Evolutionary conservation across 2,113 vertebrate genomes (phyloP).

Genomic region (Crotophaga sulcirostris): DNA sequence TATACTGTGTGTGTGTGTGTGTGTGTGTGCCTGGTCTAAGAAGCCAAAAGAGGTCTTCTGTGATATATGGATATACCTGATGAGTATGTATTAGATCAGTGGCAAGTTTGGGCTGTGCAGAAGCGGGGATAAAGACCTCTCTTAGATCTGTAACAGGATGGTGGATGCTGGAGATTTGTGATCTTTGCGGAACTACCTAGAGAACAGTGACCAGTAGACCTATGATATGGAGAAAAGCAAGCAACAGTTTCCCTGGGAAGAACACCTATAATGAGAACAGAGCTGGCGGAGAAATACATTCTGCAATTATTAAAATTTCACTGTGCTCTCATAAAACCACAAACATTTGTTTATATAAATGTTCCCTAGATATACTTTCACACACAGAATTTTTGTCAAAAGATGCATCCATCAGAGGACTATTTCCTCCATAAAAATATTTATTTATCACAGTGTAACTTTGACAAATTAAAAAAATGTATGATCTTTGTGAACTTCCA

Average conservation of each 20-base stretch:
- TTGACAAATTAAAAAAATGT: neutral
- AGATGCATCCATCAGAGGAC: neutral
- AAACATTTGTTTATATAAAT: neutral
- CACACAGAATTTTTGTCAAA: neutral
- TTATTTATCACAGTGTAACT: neutral
- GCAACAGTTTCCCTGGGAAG: neutral
- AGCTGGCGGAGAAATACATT: neutral
- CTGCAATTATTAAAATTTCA: neutral
- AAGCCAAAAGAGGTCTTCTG: neutral
- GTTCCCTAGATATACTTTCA: neutral
- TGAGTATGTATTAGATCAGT: rapidly evolving
- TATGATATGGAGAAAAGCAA: neutral
- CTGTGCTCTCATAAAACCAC: neutral
- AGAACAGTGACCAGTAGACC: neutral
- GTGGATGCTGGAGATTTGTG: neutral
- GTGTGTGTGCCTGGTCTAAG: neutral
- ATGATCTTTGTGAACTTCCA: neutral
- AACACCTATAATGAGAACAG: neutral
- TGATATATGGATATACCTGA: neutral
- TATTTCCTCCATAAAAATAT: neutral
- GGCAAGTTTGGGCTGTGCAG: neutral
- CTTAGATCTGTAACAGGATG: neutral
- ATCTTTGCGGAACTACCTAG: neutral
- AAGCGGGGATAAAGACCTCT: neutral
- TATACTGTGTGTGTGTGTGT: no score